Conservation (phyloP, 1,140 invertebrate genomes). For the Hormaphis cornu region DNA sequence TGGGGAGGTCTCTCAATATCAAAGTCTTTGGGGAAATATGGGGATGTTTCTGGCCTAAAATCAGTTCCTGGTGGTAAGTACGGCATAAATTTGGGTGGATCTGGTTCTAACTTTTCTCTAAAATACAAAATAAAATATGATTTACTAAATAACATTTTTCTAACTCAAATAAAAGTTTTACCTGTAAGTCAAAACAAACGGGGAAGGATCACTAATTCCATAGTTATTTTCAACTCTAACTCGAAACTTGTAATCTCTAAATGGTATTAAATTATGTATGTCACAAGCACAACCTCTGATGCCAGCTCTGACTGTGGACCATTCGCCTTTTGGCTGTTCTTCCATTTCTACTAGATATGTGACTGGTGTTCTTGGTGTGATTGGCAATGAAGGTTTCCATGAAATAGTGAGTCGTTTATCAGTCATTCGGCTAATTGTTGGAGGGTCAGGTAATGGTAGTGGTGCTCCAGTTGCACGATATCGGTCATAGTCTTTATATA, state of each 20-base stretch:
- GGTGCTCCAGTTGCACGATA: conserved; percentile 69
- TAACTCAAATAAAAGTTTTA: not conserved
- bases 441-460: conserved; percentile 72
- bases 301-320: conserved; percentile 69
- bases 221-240: conserved; percentile 92
- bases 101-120: conserved; percentile 66
- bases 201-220: conserved; percentile 91
- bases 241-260: conserved; percentile 83
- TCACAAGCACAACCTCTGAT: conserved; percentile 75
- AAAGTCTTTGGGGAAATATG: conserved; percentile 81
- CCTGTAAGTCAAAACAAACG: conserved; percentile 62
- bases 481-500: conserved; percentile 75
- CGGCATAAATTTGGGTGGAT: conserved; percentile 66
- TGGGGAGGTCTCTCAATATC: conserved; percentile 76
- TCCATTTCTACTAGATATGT: conserved; percentile 92
- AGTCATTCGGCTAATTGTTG: conserved; percentile 79
- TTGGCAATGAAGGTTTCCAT: conserved; percentile 83
- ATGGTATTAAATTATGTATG: conserved; percentile 70
- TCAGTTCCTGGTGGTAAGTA: conserved; percentile 71
- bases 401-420: conserved; percentile 73
- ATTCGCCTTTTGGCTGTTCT: conserved; percentile 75
- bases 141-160: not conserved
- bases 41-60: conserved; percentile 76
- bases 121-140: conserved; percentile 31
- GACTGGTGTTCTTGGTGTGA: conserved; percentile 67